Percentiles rank a stretch among this genome's conserved stretches.
These are phyloP conservation scores for Caenorhabditis macrosperma DNA, from an alignment of 2,888 invertebrate species.

Conservation along the genomic window DNA sequence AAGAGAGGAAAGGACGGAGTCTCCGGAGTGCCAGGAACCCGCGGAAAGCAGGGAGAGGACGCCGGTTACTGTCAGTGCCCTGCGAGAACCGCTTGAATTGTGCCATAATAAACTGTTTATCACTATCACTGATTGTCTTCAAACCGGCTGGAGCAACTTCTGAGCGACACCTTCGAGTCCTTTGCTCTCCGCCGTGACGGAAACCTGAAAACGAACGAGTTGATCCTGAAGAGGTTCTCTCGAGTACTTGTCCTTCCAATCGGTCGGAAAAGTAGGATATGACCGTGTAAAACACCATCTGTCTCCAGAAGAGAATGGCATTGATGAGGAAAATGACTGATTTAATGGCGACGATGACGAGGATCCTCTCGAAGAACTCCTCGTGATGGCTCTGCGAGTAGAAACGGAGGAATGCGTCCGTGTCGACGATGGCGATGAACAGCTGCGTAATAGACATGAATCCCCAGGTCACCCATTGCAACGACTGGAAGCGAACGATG, in stretches of 20 bases:
- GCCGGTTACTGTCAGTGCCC: constrained; percentile 63
- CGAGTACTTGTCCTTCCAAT: constrained; percentile 46
- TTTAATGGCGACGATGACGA: constrained; percentile 56
- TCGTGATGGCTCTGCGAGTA: constrained; percentile 70
- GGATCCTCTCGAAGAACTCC: constrained; percentile 53
- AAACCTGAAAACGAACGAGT: constrained; percentile 22
- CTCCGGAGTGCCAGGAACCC: constrained; percentile 53
- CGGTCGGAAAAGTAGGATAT: constrained; percentile 57
- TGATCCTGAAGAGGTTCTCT: no score
- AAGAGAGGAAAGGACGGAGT: constrained; percentile 58
- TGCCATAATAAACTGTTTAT: constrained; percentile 15
- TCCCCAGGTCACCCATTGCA: constrained; percentile 61
- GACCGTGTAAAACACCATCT: constrained; percentile 55
- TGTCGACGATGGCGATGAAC: constrained; percentile 63
- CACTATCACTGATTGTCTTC: background rate
- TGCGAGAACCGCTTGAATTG: constrained; percentile 38
- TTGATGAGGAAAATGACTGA: constrained; percentile 46
- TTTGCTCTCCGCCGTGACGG: constrained; percentile 50
- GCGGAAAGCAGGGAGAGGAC: constrained; percentile 60
- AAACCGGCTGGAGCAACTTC: constrained; percentile 62
- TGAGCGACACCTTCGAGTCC: constrained; percentile 48
- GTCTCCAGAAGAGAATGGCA: constrained; percentile 63
- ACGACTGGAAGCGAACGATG: constrained; percentile 34
- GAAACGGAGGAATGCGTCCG: constrained; percentile 60
- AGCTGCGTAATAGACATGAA: constrained; percentile 58